phyloP scores from a whole-genome alignment of 2,888 invertebrate genomes.

The Steinernema scapterisci region DNA sequence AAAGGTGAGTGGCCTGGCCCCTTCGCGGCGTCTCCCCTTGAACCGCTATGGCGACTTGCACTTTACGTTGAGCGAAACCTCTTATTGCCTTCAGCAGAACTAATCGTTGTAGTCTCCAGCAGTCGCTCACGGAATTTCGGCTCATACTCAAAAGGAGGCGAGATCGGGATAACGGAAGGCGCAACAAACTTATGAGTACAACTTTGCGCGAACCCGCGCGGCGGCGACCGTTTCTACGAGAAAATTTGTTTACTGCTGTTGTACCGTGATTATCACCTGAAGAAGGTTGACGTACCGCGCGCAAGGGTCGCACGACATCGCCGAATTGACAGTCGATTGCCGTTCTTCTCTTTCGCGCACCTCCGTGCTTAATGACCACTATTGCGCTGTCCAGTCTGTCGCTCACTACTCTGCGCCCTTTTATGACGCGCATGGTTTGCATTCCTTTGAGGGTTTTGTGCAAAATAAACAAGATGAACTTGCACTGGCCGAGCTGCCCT shows the following conservation, averaged over 20 bases:
- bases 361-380: slow-evolving; percentile 21
- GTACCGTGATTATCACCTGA: slow-evolving; percentile 27
- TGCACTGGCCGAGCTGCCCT: too few species aligned
- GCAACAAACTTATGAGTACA: too few species aligned
- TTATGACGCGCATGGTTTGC: slow-evolving; percentile 10
- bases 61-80: slow-evolving; percentile 1
- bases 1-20: slow-evolving; percentile 27
- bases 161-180: too few species aligned
- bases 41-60: not conserved
- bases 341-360: slow-evolving; percentile 4
- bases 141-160: not conserved
- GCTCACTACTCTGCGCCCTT: not conserved
- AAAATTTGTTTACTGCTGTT: slow-evolving; percentile 20
- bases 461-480: not conserved
- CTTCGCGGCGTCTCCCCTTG: not conserved
- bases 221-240: not conserved
- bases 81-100: not conserved
- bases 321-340: slow-evolving; percentile 16
- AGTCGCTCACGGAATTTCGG: not conserved
- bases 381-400: not conserved
- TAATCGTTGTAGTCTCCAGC: not conserved
- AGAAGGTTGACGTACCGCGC: slow-evolving; percentile 15
- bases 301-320: slow-evolving; percentile 4
- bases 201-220: not conserved
- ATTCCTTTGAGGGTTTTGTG: not conserved